Conservation (phyloP, 2,888 invertebrate genomes). For the Junonia oenone region DNA sequence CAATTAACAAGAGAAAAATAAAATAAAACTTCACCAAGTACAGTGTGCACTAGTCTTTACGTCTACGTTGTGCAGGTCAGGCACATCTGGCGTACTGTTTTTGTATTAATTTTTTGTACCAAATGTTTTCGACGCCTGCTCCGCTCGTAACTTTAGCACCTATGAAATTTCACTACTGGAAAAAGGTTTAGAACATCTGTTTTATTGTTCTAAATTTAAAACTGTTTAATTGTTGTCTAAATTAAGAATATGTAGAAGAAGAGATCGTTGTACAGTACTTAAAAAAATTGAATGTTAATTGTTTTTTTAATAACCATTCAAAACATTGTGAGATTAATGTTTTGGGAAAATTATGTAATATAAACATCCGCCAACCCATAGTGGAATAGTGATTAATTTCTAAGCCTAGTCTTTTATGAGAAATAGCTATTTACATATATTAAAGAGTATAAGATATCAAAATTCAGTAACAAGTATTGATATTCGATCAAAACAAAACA, state of each 20-base stretch:
- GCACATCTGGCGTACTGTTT: constrained; percentile 51
- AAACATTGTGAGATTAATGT: too few species aligned
- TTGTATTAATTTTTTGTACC: constrained; percentile 31
- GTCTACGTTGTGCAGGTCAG: constrained; percentile 59
- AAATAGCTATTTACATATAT: background rate
- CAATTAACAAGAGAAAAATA: too few species aligned
- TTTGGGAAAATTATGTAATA: too few species aligned
- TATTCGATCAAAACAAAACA: constrained; percentile 33
- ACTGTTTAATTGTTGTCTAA: too few species aligned
- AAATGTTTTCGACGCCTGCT: constrained; percentile 29
- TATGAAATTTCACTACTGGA: constrained; percentile 11
- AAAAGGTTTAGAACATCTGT: constrained; percentile 2
- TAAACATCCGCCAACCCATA: too few species aligned
- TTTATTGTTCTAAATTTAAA: background rate
- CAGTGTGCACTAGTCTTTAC: constrained; percentile 11
- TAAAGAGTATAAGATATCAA: constrained; percentile 16
- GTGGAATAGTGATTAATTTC: too few species aligned
- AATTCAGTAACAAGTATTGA: constrained; percentile 19
- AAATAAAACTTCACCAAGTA: background rate
- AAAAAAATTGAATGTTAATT: too few species aligned
- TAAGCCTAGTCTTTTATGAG: too few species aligned
- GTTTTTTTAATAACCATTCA: too few species aligned
- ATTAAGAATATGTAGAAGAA: too few species aligned
- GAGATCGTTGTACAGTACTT: too few species aligned
- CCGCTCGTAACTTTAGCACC: constrained; percentile 15